A percentile compares a stretch with the other conserved stretches of the same genome.
Evolutionary conservation across 37 sponge, comb jelly and placozoan genomes (phyloP).

Genomic region (Axinella damicornis): DNA sequence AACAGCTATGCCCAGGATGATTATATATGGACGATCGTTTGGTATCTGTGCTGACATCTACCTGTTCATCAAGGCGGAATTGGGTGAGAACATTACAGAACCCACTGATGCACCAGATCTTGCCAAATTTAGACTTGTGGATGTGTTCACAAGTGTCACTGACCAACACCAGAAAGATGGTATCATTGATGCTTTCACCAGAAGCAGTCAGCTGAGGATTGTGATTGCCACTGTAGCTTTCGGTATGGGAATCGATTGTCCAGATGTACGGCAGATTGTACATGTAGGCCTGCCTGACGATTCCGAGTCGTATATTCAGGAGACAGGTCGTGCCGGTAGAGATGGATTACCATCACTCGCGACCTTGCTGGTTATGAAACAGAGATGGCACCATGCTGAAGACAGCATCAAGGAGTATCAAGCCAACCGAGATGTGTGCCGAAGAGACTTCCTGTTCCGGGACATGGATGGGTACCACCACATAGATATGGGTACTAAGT

Average conservation of each 20-base stretch:
- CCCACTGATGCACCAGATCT: conserved; percentile 39
- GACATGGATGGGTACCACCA: conserved; percentile 1
- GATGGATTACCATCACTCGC: conserved; percentile 17
- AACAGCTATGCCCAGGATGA: not conserved
- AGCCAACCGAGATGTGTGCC: not conserved
- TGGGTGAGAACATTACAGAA: conserved; percentile 31
- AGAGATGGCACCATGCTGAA: conserved; percentile 1
- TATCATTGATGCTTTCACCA: conserved; percentile 30
- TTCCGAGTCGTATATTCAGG: conserved; percentile 21
- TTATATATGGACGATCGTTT: conserved; percentile 4
- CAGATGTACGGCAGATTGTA: conserved; percentile 24
- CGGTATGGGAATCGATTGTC: conserved; percentile 62
- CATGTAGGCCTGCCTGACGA: not conserved
- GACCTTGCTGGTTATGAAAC: conserved; percentile 9
- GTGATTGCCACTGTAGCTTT: conserved; percentile 50
- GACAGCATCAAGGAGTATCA: conserved; percentile 12
- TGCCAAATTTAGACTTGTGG: conserved; percentile 37
- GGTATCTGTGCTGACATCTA: conserved; percentile 21
- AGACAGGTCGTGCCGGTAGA: conserved; percentile 41
- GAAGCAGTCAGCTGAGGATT: conserved; percentile 13
- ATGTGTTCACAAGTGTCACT: conserved; percentile 56
- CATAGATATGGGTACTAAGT: conserved; percentile 1
- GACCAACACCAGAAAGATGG: conserved; percentile 5
- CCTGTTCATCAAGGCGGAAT: not conserved
- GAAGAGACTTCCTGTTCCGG: conserved; percentile 25